These are phyloP conservation scores for Anoura caudifer DNA, from an alignment of 2,113 vertebrate species.

Conservation along the genomic window DNA sequence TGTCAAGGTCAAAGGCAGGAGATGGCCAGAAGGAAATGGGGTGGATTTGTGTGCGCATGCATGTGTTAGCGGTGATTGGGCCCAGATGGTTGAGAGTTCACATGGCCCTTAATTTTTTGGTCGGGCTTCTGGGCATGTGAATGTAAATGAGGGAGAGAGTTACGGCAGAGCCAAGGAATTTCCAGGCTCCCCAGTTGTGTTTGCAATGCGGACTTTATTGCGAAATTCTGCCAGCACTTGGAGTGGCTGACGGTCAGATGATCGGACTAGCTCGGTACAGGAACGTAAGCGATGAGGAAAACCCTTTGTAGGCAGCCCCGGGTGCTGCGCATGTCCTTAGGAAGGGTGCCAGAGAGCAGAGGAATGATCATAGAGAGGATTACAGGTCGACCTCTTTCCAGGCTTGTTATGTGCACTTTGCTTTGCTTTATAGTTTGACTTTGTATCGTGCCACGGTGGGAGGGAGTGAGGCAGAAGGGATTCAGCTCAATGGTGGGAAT, in stretches of 20 bases:
- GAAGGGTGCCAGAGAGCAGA: not conserved
- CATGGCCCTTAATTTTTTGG: conserved; percentile 25
- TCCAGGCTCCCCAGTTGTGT: not conserved
- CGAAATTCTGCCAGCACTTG: not conserved
- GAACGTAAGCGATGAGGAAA: not conserved
- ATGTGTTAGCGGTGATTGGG: not conserved
- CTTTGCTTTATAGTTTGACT: not conserved
- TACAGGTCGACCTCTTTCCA: not conserved
- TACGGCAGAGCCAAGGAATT: not conserved
- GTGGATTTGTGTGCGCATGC: not conserved
- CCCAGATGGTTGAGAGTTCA: not conserved
- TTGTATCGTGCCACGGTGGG: not conserved
- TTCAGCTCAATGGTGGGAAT: not conserved
- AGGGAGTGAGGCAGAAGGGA: not conserved
- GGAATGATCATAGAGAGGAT: not conserved
- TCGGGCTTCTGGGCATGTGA: conserved; percentile 15
- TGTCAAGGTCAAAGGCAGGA: conserved; percentile 22
- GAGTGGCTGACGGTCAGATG: not conserved
- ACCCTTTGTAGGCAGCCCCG: not conserved
- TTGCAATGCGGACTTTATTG: not conserved
- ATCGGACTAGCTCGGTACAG: not conserved
- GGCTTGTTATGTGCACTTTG: not conserved
- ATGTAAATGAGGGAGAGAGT: conserved; percentile 1
- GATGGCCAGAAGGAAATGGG: not conserved
- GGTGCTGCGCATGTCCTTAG: not conserved